These are phyloP conservation scores for Arvicanthis niloticus DNA, from an alignment of 2,113 vertebrate species.

Conservation along the genomic window DNA sequence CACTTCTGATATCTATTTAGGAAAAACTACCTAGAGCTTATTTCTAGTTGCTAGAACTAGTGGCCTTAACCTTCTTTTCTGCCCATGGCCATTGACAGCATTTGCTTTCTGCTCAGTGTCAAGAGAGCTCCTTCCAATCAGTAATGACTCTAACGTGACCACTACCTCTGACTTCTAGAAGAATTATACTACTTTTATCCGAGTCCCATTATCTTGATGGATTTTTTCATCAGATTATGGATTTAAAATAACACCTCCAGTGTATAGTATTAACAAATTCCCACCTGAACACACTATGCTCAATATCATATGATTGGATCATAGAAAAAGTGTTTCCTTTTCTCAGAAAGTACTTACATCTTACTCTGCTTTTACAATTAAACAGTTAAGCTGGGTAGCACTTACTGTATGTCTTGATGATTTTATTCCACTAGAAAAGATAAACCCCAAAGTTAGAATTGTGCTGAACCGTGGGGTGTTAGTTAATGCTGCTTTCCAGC, in stretches of 20 bases:
- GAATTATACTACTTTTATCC: not conserved
- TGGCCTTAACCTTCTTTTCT: not conserved
- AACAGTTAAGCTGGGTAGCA: not conserved
- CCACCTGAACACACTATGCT: not conserved
- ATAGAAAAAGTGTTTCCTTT: constrained; percentile 31
- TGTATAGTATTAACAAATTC: not conserved
- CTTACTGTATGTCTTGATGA: not conserved
- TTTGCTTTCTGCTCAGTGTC: not conserved
- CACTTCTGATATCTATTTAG: not conserved
- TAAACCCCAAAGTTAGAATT: not conserved
- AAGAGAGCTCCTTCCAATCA: not conserved
- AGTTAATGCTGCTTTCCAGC: not conserved
- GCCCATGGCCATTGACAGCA: not conserved
- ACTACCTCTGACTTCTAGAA: not conserved
- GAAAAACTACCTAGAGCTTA: constrained; percentile 31
- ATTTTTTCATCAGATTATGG: not conserved
- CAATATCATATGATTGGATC: not conserved
- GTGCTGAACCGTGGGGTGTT: not conserved
- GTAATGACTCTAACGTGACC: not conserved
- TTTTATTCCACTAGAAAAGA: constrained; percentile 25
- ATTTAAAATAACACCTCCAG: not conserved
- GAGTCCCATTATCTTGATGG: not conserved
- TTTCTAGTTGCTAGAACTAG: not conserved
- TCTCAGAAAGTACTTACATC: not conserved
- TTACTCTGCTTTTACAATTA: constrained; percentile 38